Evolutionary conservation across 2,797 vertebrate species (phyloP), one percentile per base, ranked within the genome.

Genomic region (Schizopygopsis pylzovi): DNA sequence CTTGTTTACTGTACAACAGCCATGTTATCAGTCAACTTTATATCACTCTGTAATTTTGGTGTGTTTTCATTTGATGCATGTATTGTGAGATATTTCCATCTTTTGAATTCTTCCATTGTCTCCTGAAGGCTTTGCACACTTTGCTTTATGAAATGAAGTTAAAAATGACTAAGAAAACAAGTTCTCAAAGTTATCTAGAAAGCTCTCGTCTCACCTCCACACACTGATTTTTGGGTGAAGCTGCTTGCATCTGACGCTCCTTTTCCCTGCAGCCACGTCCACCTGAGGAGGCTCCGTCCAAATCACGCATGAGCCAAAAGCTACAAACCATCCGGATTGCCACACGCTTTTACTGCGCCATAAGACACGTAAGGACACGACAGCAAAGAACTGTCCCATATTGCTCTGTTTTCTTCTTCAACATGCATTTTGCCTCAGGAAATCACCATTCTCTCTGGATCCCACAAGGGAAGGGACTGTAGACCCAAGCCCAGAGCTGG

Each of bases 261-360:
- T 89, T 91, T 87, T 89, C 59, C 86, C 85, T 87, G 88, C 92
- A 91, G 89, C 90, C 88, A 72, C 92, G 91, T 80, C 88, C 86
- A 86, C 82, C 88, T 63, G 91, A 92, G 63, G 91, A 92, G 9
- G 88, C 91, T 81, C 89, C 91, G 6, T 41, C 89, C 89, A 92
- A 92, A 88, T 91, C 91, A 61, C 91, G 91, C 82, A 90, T 91
- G 90, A 92, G 91, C 89, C 91, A 92, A 91, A 92, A 91, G 86
- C 91, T 92, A 78, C 91, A 92, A 91, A 92, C 91, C 89, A 91
- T 92, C 88, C 90, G 91, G 91, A 92, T 91, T 68, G 91, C 91
- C 83, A 91, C 91, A 59, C 91, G 91, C 79, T 92, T 92, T 91
- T 92, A 92, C 91, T 91, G 91, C 89, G 91, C 91, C 91, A 91